Evolutionary conservation across 2,888 invertebrate species (phyloP), one percentile per base, ranked within the genome.

Genomic region (Stenolophus ochropezus): DNA sequence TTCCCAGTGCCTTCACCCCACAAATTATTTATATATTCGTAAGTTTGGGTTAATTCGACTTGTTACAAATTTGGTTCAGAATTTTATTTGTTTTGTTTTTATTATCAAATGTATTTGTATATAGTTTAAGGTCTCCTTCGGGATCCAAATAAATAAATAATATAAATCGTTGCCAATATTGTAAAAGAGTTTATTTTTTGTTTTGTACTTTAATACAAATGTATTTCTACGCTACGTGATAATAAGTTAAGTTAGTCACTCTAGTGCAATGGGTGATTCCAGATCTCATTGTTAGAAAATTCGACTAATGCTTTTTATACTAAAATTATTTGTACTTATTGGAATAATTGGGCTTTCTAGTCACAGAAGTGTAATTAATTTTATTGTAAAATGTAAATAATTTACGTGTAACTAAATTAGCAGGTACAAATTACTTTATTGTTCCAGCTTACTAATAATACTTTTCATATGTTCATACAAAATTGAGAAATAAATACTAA

Each of bases 161-260:
- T 76, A 76, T 53, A 51, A 74, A 76, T 76, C 33, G 76, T 76
- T 76, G 58, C 56, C 58, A 76, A 58, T 76, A 58, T 76, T 76
- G 56, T 56, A 76, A 16, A 76, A 58, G 8, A 73, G 51, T 75
- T 76, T 76, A 20, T 53, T 27, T 74, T 53, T 58, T 76, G 33
- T 76, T 33, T 76, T 76, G 58, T 76, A 76, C 53, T 76, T 56
- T 53, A 56, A 16, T 76, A 33, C 53, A 53, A 76, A 76, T 76
- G 58, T 58, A 58, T 76, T 56, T 76, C n/a, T 58, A 27, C 51
- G 76, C 21, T 75, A 58, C 56, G 76, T 76, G 76, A 76, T 76
- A 76, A 56, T 76, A 58, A 56, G 56, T 56, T 56, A 56, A 56
- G 56, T 56, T 56, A 56, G 56, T 56, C 56, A 56, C 56, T 56